Base-by-base conservation (phyloP, 2,113 vertebrate genomes). In the Pungitius pungitius region DNA sequence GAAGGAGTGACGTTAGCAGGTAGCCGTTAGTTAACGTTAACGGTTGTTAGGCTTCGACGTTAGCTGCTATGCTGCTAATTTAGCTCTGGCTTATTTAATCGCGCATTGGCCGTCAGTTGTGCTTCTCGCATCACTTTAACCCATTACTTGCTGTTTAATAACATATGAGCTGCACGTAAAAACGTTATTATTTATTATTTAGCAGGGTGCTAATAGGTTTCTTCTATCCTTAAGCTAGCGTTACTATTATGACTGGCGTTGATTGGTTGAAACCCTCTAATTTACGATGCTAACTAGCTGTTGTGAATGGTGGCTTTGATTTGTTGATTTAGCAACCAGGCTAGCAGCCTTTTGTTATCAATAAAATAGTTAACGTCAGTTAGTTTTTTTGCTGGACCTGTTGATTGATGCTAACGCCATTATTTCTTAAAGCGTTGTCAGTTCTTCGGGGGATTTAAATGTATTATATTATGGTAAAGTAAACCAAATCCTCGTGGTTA, bases 11-110 rank as follows among this genome's bases (percentile, higher is more conserved):
- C 30, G 78, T 72, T 84, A 68, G 42, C 70, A 6, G 49, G 49
- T 62, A 68, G 57, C 49, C 1, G 49, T 52, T 52, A 1, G n/a
- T 51, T 20, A 0, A 47, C 45, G 45, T 49, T 40, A 24, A 42
- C 40, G n/a, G 58, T 37, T 57, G 6, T 14, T 2, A 18, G 24
- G 70, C 35, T 51, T 17, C 64, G 67, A 55, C 3, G 74, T 37
- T 85, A 80, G 81, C 78, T 39, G 42, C 22, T 33, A 26, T 20
- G 6, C 10, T 47, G 82, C 85, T 84, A 82, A 77, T n/a, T 76
- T 30, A 20, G 87, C 84, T 78, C 61, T 35, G 78, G 54, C 54
- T n/a, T 35, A n/a, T 69, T 71, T 52, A 79, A 49, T 71, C 33
- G 10, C 59, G 40, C 26, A 20, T 1, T 57, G 22, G 33, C 27